phyloP scores from a whole-genome alignment of 53 echinoderm and acorn worm species.

The Glandiceps talaboti region DNA sequence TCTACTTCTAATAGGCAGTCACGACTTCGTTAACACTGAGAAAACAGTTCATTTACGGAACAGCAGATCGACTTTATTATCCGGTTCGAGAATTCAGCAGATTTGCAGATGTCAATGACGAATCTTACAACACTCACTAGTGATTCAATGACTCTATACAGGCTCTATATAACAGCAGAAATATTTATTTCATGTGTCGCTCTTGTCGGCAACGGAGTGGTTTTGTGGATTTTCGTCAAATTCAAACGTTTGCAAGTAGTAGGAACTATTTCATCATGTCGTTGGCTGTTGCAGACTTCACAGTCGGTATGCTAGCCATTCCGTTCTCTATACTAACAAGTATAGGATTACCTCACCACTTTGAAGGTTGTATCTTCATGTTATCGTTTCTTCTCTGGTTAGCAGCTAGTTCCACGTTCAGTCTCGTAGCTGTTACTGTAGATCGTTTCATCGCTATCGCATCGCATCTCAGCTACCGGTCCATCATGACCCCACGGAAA shows the following conservation, averaged over 20 bases:
- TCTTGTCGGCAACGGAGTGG: constrained; percentile 52
- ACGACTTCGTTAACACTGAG: too few species aligned
- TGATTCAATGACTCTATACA: too few species aligned
- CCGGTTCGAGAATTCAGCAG: too few species aligned
- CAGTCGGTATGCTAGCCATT: constrained; percentile 52
- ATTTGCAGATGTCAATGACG: too few species aligned
- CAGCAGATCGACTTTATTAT: too few species aligned
- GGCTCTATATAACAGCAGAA: constrained; percentile 12
- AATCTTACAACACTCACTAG: too few species aligned
- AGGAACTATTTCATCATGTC: constrained; percentile 71
- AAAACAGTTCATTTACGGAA: too few species aligned
- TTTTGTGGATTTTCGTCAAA: constrained; percentile 34
- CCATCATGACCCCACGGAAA: constrained; percentile 33
- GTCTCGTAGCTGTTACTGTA: constrained; percentile 57
- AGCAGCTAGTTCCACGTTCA: constrained; percentile 59
- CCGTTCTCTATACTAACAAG: constrained; percentile 57
- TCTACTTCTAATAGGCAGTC: too few species aligned
- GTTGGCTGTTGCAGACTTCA: constrained; percentile 51
- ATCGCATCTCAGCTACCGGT: constrained; percentile 45
- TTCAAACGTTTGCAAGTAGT: constrained; percentile 46
- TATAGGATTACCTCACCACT: constrained; percentile 41
- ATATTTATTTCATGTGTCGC: constrained; percentile 29
- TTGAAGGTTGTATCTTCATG: constrained; percentile 56
- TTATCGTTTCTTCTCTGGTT: constrained; percentile 63
- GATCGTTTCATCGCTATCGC: constrained; percentile 66